Evolutionary conservation across 2,113 vertebrate genomes (phyloP), one percentile per base, ranked within the genome.

Genomic region (Xenopus borealis): DNA sequence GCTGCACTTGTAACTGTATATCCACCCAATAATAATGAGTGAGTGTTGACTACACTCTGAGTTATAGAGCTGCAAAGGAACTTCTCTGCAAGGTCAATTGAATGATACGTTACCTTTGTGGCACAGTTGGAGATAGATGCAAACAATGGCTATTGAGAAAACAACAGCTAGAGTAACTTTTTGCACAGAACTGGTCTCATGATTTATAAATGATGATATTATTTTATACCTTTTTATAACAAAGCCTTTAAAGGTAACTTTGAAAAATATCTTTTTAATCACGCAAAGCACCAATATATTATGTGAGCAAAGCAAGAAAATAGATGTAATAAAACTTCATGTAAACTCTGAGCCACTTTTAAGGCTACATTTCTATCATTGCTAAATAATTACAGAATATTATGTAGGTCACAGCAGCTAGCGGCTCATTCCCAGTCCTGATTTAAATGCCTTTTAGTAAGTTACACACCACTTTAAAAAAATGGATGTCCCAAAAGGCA

Each of bases 401-500:
- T 76, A 57, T 76, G 27, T 76, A 76, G 58, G 59, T 64, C 58
- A 69, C 20, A 45, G 33, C 55, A 44, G 13, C 50, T 59, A 44
- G 58, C 46, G 23, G 64, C 55, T 47, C 33, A 46, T 66, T 30
- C 19, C 33, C 45, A 50, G 23, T 27, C 12, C 12, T 16, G 17
- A 14, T 16, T 53, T n/a, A 59, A 33, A 63, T 55, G 66, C 46
- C 45, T 76, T 76, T 47, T 64, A n/a, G 27, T 70, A 68, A 10
- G 19, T 44, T 70, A 19, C 44, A 53, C 40, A 69, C 81, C 67
- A 62, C 84, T 88, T 90, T 84, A 84, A 81, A 85, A 87, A 76
- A 82, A 88, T 84, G 18, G 30, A 79, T 78, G 64, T 79, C 85
- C 85, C 72, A 7, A 80, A 62, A 86, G 85, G 84, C 86, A 83